Evolutionary conservation across 1,140 invertebrate species (phyloP).

Genomic region (Drosophila ohnishii): DNA sequence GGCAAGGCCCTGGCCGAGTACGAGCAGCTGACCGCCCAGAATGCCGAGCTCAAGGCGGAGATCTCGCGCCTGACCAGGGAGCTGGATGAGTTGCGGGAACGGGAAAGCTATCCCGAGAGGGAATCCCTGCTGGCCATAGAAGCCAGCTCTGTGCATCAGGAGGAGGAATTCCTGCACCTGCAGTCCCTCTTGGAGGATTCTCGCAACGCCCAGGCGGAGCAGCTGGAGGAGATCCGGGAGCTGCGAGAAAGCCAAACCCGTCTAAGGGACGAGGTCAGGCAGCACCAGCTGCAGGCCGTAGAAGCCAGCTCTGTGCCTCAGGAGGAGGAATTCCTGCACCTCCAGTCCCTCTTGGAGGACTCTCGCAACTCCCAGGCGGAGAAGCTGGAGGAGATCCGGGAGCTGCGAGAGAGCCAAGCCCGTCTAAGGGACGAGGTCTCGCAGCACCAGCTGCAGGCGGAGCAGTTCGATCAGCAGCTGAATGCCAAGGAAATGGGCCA

Average conservation of each 20-base stretch:
- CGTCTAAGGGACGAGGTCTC: slow-evolving; percentile 44
- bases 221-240: slow-evolving; percentile 20
- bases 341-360: slow-evolving; percentile 10
- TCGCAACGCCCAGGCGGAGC: slow-evolving; percentile 2
- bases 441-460: slow-evolving; percentile 53
- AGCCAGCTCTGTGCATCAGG: slow-evolving; percentile 1
- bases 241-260: slow-evolving; percentile 25
- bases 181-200: slow-evolving; percentile 7
- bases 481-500: slow-evolving; percentile 68
- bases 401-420: slow-evolving; percentile 35
- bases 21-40: slow-evolving; percentile 83
- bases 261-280: slow-evolving; percentile 47
- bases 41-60: slow-evolving; percentile 75
- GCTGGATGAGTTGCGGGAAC: slow-evolving; percentile 48
- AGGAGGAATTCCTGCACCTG: slow-evolving; percentile 20
- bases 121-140: slow-evolving; percentile 17
- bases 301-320: slow-evolving; percentile 2
- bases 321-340: slow-evolving; percentile 20
- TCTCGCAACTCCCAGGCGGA: not conserved
- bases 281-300: slow-evolving; percentile 17
- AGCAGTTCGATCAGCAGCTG: slow-evolving; percentile 64
- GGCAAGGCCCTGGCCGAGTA: slow-evolving; percentile 82
- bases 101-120: slow-evolving; percentile 17
- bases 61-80: slow-evolving; percentile 54
- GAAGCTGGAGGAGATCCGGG: slow-evolving; percentile 8